phyloP scores from a whole-genome alignment of 2,113 vertebrate species.

The Hyaena hyaena region DNA sequence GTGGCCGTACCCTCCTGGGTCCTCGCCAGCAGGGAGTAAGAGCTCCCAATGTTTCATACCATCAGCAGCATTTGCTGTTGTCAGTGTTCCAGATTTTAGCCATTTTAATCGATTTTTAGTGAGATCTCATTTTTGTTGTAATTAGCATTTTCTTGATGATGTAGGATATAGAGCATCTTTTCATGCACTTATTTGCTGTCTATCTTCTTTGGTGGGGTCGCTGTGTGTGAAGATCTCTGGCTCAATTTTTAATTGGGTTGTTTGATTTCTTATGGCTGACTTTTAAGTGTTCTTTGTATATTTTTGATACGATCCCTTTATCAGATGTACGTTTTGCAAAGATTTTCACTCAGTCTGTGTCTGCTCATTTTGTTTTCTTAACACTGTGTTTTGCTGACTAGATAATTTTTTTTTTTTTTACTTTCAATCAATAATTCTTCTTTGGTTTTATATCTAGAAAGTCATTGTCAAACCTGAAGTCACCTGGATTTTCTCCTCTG shows the following conservation, averaged over 20 bases:
- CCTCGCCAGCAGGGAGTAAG: neutral
- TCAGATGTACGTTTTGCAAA: neutral
- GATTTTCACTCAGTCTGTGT: neutral
- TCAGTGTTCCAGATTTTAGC: neutral
- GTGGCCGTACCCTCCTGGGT: neutral
- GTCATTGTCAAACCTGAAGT: neutral
- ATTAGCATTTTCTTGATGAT: neutral
- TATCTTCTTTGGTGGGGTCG: neutral
- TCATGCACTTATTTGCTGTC: neutral
- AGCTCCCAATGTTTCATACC: fast-evolving
- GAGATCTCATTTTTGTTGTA: too few relatives aligned
- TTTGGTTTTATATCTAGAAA: neutral
- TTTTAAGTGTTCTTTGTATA: neutral
- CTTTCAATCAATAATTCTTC: neutral
- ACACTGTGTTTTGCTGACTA: neutral
- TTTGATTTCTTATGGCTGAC: neutral
- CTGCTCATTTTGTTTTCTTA: neutral
- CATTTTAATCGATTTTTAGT: neutral
- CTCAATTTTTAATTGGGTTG: neutral
- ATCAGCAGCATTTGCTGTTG: neutral
- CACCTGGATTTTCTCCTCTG: neutral
- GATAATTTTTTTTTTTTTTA: neutral
- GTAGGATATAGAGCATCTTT: neutral
- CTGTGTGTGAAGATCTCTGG: neutral
- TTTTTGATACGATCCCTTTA: neutral